Base-by-base conservation (phyloP, 2,113 vertebrate genomes). In the Cinclus cinclus region DNA sequence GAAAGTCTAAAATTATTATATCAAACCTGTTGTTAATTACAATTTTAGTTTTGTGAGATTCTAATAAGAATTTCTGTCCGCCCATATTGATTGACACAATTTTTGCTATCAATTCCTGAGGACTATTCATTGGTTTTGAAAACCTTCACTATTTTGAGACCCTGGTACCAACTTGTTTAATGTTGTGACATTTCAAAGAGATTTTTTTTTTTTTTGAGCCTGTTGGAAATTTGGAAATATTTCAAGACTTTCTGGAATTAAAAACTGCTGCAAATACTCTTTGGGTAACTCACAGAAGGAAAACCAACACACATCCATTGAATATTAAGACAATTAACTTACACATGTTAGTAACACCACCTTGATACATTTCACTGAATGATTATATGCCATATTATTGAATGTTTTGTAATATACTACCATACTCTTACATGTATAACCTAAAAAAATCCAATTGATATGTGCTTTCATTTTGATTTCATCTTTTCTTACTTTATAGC, bases 291-390 rank as follows among this genome's bases (percentile, higher is more conserved):
- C 41, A 16, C 25, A 19, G 27, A 19, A 58, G 47, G 46, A 58
- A 42, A n/a, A 17, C 14, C 23, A 33, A 13, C 27, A 21, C 5
- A 4, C 0, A 1, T 53, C 28, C 13, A 2, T 41, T 37, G 42
- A 33, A 24, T 70, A 67, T 84, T 35, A 50, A 75, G 35, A 27
- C 25, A 23, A 11, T 65, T 83, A 55, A 31, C 11, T 90, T 58
- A 31, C 2, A 52, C 33, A 20, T 56, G 25, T 60, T 91, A 49
- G 25, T 71, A 60, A 52, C 20, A 56, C 30, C 16, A 56, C 16
- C 20, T 33, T 52, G 42, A 14, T 12, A 65, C 23, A 35, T 90
- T 60, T 52, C 67, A 27, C 47, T 82, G 39, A 78, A 42, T 46
- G 27, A 47, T 35, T 3, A 0, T n/a, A 14, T 55, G 37, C n/a